Percentiles rank a stretch among this genome's conserved stretches.
phyloP scores from a whole-genome alignment of 2,113 vertebrate genomes.

The Silurus meridionalis region DNA sequence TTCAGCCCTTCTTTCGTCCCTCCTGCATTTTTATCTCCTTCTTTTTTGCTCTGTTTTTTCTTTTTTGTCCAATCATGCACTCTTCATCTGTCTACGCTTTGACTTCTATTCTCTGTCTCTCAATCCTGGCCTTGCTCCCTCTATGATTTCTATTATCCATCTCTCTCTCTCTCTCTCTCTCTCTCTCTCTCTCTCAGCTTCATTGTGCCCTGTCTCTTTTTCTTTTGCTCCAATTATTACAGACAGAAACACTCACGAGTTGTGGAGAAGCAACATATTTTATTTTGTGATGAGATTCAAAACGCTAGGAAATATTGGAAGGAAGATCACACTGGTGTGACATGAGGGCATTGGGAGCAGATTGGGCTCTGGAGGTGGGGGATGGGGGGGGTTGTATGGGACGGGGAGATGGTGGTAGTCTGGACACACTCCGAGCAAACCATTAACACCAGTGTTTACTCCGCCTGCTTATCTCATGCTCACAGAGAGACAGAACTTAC shows the following conservation, averaged over 20 bases:
- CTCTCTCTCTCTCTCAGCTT: background rate
- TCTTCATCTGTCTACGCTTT: background rate
- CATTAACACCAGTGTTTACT: constrained; percentile 37
- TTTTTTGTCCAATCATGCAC: background rate
- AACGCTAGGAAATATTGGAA: constrained; percentile 4
- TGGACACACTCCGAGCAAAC: constrained; percentile 20
- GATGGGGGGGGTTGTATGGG: background rate
- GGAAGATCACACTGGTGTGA: constrained; percentile 35
- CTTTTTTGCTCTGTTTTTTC: background rate
- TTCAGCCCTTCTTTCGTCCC: background rate
- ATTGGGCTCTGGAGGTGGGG: background rate
- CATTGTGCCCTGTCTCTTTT: background rate
- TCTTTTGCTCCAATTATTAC: constrained; percentile 21
- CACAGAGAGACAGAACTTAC: constrained; percentile 6
- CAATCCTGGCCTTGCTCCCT: background rate
- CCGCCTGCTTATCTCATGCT: constrained; percentile 41
- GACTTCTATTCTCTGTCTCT: background rate
- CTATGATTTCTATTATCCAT: background rate
- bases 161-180: background rate
- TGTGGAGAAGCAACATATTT: background rate
- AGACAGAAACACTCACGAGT: background rate
- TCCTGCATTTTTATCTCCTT: background rate
- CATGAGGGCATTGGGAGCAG: background rate
- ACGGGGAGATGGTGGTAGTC: too few relatives aligned
- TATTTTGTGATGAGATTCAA: constrained; percentile 20